A percentile compares a stretch with the other conserved stretches of the same genome.
Evolutionary conservation across 2,888 invertebrate genomes (phyloP).

Genomic region (Leistus spinibarbis): DNA sequence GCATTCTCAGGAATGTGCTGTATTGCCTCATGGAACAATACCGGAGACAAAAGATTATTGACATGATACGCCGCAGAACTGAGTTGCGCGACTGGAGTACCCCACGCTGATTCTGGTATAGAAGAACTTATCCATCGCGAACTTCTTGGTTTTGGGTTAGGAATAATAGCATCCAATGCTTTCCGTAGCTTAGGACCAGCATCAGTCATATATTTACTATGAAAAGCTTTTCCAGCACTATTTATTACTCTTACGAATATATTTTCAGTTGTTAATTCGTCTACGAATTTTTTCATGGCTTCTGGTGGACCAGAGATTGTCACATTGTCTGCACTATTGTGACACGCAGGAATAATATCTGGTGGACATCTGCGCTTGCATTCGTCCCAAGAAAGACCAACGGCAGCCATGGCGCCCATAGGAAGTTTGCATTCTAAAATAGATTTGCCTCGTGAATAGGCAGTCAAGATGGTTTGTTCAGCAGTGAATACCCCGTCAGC

Average conservation of each 20-base stretch:
- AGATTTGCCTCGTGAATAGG: conserved; percentile 90
- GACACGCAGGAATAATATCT: conserved; percentile 87
- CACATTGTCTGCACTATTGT: conserved; percentile 93
- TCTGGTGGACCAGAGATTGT: conserved; percentile 88
- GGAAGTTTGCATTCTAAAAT: conserved; percentile 76
- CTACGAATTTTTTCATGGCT: conserved; percentile 71
- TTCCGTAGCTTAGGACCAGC: conserved; percentile 82
- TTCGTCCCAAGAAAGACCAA: conserved; percentile 89
- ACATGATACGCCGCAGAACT: conserved; percentile 95
- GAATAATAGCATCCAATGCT: conserved; percentile 81
- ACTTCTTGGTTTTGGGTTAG: conserved; percentile 78
- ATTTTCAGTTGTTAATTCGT: conserved; percentile 72
- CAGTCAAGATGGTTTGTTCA: conserved; percentile 91
- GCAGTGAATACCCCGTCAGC: conserved; percentile 94
- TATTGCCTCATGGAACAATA: conserved; percentile 89
- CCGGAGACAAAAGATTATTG: conserved; percentile 93
- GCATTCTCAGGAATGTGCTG: conserved; percentile 85
- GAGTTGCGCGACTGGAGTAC: conserved; percentile 73
- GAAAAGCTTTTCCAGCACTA: conserved; percentile 91
- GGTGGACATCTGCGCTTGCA: conserved; percentile 74
- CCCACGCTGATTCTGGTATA: conserved; percentile 86
- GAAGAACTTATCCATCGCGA: conserved; percentile 92
- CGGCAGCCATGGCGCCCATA: conserved; percentile 88
- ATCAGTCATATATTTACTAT: conserved; percentile 87
- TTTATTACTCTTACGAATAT: conserved; percentile 86